Evolutionary conservation across 2,113 vertebrate species (phyloP), one percentile per base, ranked within the genome.

Genomic region (Plestiodon gilberti): DNA sequence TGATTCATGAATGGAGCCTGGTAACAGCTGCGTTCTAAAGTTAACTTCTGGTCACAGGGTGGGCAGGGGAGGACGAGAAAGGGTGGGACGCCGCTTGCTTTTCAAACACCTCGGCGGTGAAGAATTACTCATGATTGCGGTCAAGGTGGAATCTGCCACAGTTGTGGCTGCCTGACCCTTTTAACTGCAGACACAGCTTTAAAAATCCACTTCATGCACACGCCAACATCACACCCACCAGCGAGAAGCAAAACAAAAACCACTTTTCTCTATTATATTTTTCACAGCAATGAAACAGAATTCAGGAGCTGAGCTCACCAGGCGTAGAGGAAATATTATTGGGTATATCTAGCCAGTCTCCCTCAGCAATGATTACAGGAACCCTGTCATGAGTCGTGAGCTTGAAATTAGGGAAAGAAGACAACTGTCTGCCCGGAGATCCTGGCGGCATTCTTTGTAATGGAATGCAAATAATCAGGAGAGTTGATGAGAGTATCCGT

Each of bases 71-170:
- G 0, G 0, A 55, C 30, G 59, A 33, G 74, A 81, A 38, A 57
- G 86, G 78, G 74, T 5, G 30, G 79, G 6, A 33, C 23, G 15
- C 78, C 61, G 10, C 28, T 65, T 77, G 17, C 48, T 55, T 76
- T 33, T 33, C 55, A 67, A 88, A 52, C 83, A 78, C 57, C 76
- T 81, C 5, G 0, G 83, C 48, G 48, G 62, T 10, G n/a, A n/a
- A n/a, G n/a, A n/a, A 0, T 80, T 79, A 55, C 69, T 82, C 62
- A 17, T 0, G 30, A n/a, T 25, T 0, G 6, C 0, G 52, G 83
- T 83, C 70, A 40, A 0, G 1, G 33, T 64, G 81, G 85, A 10
- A 0, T 2, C 10, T 0, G 1, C 33, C 55, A 33, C 40, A 40
- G 14, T 0, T 0, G 10, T 3, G 17, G 65, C 59, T 40, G n/a